These are phyloP conservation scores for Resseliella maxima DNA, from an alignment of 2,888 invertebrate species.

Conservation along the genomic window DNA sequence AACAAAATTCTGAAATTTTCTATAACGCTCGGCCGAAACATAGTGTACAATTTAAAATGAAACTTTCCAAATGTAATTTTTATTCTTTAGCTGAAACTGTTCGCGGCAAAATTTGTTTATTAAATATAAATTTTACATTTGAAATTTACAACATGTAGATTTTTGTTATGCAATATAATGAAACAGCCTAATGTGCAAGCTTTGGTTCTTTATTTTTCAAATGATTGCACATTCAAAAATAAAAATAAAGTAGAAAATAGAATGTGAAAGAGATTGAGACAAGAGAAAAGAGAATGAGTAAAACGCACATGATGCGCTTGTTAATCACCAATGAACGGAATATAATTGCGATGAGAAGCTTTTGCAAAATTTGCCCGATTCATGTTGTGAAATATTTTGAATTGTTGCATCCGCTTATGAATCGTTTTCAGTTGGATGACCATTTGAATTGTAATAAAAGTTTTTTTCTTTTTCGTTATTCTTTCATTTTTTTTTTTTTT, in stretches of 20 bases:
- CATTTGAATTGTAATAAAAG: background rate
- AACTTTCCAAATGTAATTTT: no score
- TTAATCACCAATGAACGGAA: background rate
- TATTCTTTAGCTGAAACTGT: no score
- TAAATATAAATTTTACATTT: no score
- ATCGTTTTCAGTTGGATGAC: background rate
- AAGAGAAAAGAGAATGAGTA: background rate
- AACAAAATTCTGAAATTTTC: no score
- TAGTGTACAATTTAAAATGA: no score
- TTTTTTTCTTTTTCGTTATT: background rate
- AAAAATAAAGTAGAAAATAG: background rate
- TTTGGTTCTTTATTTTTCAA: slow-evolving; percentile 30
- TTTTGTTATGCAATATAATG: no score
- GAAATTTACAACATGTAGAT: no score
- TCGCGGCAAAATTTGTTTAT: no score
- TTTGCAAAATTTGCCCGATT: background rate
- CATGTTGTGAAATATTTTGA: background rate
- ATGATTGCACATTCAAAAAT: slow-evolving; percentile 11
- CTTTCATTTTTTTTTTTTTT: background rate
- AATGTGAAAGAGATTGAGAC: background rate
- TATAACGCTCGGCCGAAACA: no score
- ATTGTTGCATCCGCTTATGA: background rate
- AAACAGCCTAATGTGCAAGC: no score
- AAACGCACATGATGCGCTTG: slow-evolving; percentile 41
- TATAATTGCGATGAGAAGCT: background rate